Base-by-base conservation (phyloP, 2,797 vertebrate genomes). In the Chanos chanos region DNA sequence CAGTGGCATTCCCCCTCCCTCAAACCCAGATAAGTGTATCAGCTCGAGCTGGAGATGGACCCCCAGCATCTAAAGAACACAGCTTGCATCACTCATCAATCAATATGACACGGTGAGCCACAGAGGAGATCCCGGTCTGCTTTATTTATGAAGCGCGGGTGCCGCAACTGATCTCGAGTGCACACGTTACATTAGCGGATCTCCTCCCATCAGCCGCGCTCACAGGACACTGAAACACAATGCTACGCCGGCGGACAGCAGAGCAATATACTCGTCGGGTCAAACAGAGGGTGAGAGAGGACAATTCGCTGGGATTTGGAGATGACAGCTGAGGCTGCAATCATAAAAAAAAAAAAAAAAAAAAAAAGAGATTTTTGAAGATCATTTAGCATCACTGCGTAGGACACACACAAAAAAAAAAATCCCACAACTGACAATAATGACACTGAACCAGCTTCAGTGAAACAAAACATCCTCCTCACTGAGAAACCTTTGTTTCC, bases 1-100 rank as follows among this genome's bases (percentile, higher is more conserved):
- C n/a, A n/a, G n/a, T n/a, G n/a, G n/a, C n/a, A n/a, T n/a, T n/a
- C n/a, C n/a, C n/a, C 72, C 70, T 56, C 78, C 41, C 59, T 80
- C 80, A 61, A 79, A 82, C 72, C 78, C 18, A 67, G 81, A 85
- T 81, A 83, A 84, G 79, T 80, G 75, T 73, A 85, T 85, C 80
- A 79, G 76, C 34, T 44, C 62, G 80, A 80, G 75, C 81, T 78
- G 77, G 70, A 81, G 81, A 82, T 75, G 78, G 77, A 79, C 80
- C 72, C 66, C 73, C 66, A 72, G 73, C 71, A 80, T 78, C 84
- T 66, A 81, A 84, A 77, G 73, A 80, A 77, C 83, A 80, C 83
- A 76, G 74, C 78, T 64, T 73, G 74, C 75, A 78, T 83, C 76
- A 75, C 78, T 83, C 82, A 89, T 89, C 84, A 84, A 86, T 89